phyloP scores from a whole-genome alignment of 92 coral and sea anemone genomes.

The Phenganax subtilis region DNA sequence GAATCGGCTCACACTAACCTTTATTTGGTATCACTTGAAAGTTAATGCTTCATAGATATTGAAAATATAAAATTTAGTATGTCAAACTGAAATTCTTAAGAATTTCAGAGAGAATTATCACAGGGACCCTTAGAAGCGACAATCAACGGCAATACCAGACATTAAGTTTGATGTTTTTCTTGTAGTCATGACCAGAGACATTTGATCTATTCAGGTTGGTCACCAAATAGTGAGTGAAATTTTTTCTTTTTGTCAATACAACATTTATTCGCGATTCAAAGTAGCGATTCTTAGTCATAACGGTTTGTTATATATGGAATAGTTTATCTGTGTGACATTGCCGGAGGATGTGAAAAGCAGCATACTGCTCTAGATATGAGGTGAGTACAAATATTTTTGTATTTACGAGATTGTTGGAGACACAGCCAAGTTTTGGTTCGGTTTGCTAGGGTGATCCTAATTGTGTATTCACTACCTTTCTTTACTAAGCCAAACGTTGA shows the following conservation, averaged over 20 bases:
- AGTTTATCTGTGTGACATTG: constrained; percentile 93
- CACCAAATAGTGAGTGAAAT: constrained; percentile 71
- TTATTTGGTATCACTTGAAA: too few relatives aligned
- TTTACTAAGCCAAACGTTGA: neutral
- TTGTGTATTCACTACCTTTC: neutral
- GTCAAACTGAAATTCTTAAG: too few relatives aligned
- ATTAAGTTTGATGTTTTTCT: too few relatives aligned
- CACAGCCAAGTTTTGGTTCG: neutral
- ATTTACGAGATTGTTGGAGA: too few relatives aligned
- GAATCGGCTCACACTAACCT: too few relatives aligned
- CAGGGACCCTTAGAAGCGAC: too few relatives aligned
- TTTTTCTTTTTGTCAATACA: neutral
- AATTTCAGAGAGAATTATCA: too few relatives aligned
- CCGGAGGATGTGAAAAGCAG: constrained; percentile 64
- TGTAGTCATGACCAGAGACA: constrained; percentile 83
- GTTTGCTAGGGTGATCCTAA: neutral
- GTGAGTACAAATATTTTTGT: constrained; percentile 37
- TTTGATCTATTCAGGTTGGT: constrained; percentile 96
- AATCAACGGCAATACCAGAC: too few relatives aligned
- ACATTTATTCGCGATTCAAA: neutral
- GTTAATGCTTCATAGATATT: too few relatives aligned
- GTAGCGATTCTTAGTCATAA: neutral
- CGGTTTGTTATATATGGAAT: neutral
- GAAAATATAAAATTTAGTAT: too few relatives aligned
- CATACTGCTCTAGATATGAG: constrained; percentile 75